Evolutionary conservation across 2,888 invertebrate species (phyloP), one percentile per base, ranked within the genome.

Genomic region (Erebia aethiops): DNA sequence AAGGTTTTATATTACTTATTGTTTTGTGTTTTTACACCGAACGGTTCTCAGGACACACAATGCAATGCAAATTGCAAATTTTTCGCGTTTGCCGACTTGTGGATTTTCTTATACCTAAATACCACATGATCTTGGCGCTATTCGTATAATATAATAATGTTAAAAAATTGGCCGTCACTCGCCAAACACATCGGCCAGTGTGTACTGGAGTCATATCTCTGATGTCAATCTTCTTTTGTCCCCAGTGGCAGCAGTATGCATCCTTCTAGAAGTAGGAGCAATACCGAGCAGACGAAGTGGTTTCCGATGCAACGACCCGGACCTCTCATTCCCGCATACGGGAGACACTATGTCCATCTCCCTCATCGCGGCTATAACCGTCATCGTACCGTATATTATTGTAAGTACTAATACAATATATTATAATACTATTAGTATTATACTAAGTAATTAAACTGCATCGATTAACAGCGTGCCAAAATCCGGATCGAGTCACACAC

Each of bases 221-320:
- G 7, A 26, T 62, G 35, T 46, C 13, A 35, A 18, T 69, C 74
- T 76, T 78, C 76, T 78, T 57, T 87, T 89, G 88, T 86, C 93
- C 91, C 79, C 95, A 96, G 95, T 95, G 78, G 84, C 92, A 61
- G 88, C 94, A 76, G 84, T 95, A 80, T 89, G 96, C 78, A 88
- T 93, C 41, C 84, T 95, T 18, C 88, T 96, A 57, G 96, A 96
- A 85, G 94, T 95, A 51, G 96, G 96, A 0, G 89, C 94, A 26
- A 84, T 96, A 46, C 96, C 96, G 4, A 94, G 95, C 74, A 91
- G 94, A 26, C 94, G 92, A 71, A 90, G 94, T 67, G 97, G 96
- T 10, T 97, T 96, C 88, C 94, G 90, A 77, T 97, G 97, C 90
- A 94, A 95, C 79, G 97, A 97, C 82, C 95, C 96, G 8, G 93